Base-by-base conservation (phyloP, 2,888 invertebrate species). In the Choreutis nemorana region DNA sequence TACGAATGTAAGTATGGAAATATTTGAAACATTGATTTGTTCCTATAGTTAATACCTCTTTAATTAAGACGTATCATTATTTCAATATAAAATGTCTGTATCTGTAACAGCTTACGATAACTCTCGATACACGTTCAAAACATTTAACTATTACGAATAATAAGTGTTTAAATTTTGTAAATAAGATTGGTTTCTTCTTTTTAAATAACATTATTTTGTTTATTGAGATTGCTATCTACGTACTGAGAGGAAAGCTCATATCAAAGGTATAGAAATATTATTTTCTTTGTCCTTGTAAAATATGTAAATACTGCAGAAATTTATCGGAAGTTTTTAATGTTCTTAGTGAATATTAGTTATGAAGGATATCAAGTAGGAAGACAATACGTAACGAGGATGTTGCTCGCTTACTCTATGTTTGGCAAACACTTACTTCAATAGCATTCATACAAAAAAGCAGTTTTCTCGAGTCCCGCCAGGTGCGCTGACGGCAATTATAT, bases 231-330 rank as follows among this genome's bases (percentile, higher is more conserved):
- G 48, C 52, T 30, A 50, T 49, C 47, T 36, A 52, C 45, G 58
- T 57, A 65, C 52, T 62, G 57, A 62, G 58, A 48, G 52, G 53
- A 62, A n/a, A 57, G 67, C 68, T 72, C 77, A 75, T 75, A 72
- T 75, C 77, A 70, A 66, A 67, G 61, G 64, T 62, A 59, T 64
- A 65, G 64, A 66, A 67, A 66, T 54, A 51, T 61, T 61, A 62
- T 64, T 65, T 63, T 65, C 68, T 62, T 62, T 61, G 64, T 48
- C 62, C 58, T 64, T 77, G 77, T 77, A 77, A 62, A 65, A 72
- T 70, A 73, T 77, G 77, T 77, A 77, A 70, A 77, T 77, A 77
- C 50, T 57, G 60, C 61, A 62, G 52, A 56, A 56, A 53, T 45
- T 37, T 53, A 54, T 55, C 55, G 49, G 52, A 50, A 48, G 55